Percentiles rank a stretch among this genome's conserved stretches.
phyloP scores from a whole-genome alignment of 2,113 vertebrate species.

The Chaetura pelagica region DNA sequence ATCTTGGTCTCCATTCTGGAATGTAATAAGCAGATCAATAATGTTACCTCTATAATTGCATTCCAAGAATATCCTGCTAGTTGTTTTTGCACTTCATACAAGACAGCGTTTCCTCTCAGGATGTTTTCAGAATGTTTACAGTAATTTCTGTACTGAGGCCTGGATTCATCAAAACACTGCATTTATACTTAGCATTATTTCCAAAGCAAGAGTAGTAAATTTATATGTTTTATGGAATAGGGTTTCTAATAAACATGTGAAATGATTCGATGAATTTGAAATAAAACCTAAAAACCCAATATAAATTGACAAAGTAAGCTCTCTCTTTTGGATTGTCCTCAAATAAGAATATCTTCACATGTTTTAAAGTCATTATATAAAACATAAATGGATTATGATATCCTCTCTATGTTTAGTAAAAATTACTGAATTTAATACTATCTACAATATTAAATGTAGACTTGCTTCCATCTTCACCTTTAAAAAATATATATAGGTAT shows the following conservation, averaged over 20 bases:
- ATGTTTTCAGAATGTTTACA: conserved; percentile 58
- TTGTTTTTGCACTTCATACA: conserved; percentile 46
- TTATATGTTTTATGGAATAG: conserved; percentile 39
- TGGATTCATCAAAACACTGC: conserved; percentile 58
- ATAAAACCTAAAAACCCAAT: conserved; percentile 10
- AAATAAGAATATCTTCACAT: background rate
- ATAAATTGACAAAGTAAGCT: conserved; percentile 10
- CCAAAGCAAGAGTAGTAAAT: conserved; percentile 34
- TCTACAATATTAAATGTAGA: background rate
- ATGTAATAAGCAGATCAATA: conserved; percentile 36
- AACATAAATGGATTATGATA: background rate
- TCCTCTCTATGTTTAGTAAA: background rate
- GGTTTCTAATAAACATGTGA: conserved; percentile 10
- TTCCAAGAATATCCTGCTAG: conserved; percentile 39
- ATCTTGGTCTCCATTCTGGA: background rate
- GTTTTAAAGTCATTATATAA: background rate
- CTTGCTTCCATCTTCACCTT: background rate
- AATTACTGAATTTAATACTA: background rate
- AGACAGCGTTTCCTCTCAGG: conserved; percentile 17
- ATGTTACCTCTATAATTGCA: background rate
- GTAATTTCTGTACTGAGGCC: conserved; percentile 47
- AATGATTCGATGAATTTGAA: conserved; percentile 35
- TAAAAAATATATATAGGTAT: background rate
- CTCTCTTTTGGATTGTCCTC: background rate
- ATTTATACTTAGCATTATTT: conserved; percentile 51